Conservation (phyloP, 2,113 vertebrate species). For the Pseudopodoces humilis region DNA sequence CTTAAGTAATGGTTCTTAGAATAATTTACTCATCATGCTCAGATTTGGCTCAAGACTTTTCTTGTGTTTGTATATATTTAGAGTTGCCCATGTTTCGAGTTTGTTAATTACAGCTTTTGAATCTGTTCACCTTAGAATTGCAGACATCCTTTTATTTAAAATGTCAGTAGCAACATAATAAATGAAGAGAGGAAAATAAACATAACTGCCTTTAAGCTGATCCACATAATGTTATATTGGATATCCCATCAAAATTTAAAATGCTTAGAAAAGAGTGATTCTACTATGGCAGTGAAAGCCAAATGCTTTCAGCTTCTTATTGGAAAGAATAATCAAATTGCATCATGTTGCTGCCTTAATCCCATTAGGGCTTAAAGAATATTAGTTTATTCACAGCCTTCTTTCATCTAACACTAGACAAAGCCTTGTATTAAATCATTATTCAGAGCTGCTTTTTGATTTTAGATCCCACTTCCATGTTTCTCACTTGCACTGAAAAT, state of each 20-base stretch:
- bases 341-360: not conserved
- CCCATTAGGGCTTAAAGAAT: not conserved
- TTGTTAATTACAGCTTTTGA: conserved; percentile 13
- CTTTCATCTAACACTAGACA: not conserved
- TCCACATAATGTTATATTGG: not conserved
- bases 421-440: not conserved
- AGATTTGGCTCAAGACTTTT: not conserved
- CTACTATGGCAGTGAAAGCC: not conserved
- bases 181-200: conserved; percentile 5
- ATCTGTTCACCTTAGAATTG: not conserved
- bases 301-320: not conserved
- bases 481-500: not conserved
- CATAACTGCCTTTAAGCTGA: not conserved
- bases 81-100: not conserved
- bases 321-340: conserved; percentile 17
- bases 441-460: not conserved
- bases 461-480: not conserved
- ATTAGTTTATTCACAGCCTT: conserved; percentile 1
- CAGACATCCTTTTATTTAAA: conserved; percentile 16
- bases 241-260: not conserved
- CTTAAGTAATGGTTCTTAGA: not conserved
- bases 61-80: not conserved
- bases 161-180: not conserved
- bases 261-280: not conserved
- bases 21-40: conserved; percentile 9